Evolutionary conservation across 2,888 invertebrate genomes (phyloP), one percentile per base, ranked within the genome.

Genomic region (Vesta saturnalis): DNA sequence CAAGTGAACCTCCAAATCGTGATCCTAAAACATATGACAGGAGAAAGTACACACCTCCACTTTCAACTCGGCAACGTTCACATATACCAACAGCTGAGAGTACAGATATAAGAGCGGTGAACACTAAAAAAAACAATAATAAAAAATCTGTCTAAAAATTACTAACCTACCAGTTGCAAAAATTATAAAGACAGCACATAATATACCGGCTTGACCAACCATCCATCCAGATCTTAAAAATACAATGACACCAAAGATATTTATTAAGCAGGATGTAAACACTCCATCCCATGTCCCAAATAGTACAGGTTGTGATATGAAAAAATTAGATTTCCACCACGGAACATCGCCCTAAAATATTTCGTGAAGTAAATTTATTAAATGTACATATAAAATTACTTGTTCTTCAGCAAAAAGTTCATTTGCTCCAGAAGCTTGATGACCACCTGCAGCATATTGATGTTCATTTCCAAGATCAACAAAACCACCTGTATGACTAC

Each of bases 251-350:
- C 98, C 97, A 86, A 99, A 96, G 67, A 98, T 95, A 85, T 98
- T 98, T 80, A 98, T 96, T 78, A 99, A 90, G 82, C 97, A 97
- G 60, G 97, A 96, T 63, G 97, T 97, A 83, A 97, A 99, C 5
- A 99, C 98, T 72, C 98, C 98, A 85, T 98, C 98, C 95, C 96
- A 98, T 0, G 97, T 96, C 12, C 98, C 97, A 86, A 99, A 98
- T 60, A 97, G 86, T 61, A 97, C 94, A 35, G 96, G 97, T 83
- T 97, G 95, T 30, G 96, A 95, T 84, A 98, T 92, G 82, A 98
- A 96, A 85, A 98, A 97, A 82, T 97, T 96, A 23, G 96, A 93
- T 85, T 96, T 94, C 96, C 96, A 97, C 97, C 97, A 97, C 59
- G 95, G 94, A 74, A 91, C 90, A 78, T 92, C 90, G 74, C 91